Conservation (phyloP, 37 sponge, comb jelly and placozoan species). For the Ianthella basta region DNA sequence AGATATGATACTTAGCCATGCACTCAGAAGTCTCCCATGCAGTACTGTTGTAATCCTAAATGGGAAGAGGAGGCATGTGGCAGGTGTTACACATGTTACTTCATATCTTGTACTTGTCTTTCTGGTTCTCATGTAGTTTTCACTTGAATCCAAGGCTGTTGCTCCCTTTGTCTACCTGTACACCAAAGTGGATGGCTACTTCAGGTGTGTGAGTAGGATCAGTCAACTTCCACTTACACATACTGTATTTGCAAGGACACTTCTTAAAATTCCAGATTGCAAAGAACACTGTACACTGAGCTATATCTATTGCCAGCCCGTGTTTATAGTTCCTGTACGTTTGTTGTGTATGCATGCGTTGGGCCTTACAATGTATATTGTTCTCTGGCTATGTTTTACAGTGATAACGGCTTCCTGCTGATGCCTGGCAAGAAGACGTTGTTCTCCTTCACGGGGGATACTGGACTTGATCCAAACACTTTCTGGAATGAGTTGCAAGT, state of each 20-base stretch:
- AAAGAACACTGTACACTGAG: neutral
- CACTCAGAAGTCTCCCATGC: no score
- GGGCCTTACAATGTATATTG: no score
- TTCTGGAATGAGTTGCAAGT: neutral
- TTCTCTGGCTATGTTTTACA: neutral
- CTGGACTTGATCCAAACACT: neutral
- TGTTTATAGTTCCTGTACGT: neutral
- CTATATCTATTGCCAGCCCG: neutral
- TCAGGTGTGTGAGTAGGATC: conserved; percentile 46
- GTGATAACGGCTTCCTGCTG: conserved; percentile 81
- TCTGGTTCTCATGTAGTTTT: conserved; percentile 39
- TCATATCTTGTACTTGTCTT: neutral
- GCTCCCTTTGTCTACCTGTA: conserved; percentile 82
- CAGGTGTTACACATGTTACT: neutral
- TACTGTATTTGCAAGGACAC: no score
- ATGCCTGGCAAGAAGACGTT: conserved; percentile 7
- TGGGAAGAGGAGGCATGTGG: no score
- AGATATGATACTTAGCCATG: no score
- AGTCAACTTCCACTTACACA: neutral
- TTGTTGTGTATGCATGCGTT: neutral
- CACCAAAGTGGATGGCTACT: conserved; percentile 47
- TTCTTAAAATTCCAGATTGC: no score
- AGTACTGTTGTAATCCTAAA: no score
- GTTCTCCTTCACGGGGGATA: conserved; percentile 42
- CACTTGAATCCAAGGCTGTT: conserved; percentile 40